phyloP scores from a whole-genome alignment of 2,113 vertebrate genomes.

The Rhegmatorhina hoffmannsi region DNA sequence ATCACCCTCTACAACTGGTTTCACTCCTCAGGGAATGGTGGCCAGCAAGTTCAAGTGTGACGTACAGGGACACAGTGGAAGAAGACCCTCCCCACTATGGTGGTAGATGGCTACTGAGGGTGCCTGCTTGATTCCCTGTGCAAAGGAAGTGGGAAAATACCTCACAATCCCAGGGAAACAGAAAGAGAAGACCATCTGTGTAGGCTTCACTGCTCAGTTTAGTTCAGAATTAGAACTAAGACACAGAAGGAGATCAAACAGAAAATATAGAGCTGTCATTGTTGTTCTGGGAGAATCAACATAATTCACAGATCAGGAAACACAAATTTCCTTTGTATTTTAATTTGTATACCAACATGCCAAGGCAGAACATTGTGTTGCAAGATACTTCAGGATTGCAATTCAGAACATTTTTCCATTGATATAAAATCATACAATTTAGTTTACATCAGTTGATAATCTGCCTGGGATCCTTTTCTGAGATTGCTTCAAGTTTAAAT shows the following conservation, averaged over 20 bases:
- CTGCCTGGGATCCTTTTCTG: not conserved
- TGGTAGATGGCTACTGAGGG: accelerated
- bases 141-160: not conserved
- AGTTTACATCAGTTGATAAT: not conserved
- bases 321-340: not conserved
- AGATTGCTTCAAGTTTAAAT: not conserved
- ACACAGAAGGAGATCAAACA: not conserved
- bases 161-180: not conserved
- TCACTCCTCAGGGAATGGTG: not conserved
- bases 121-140: not conserved
- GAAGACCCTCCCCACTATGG: not conserved
- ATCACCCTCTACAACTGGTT: not conserved
- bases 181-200: not conserved
- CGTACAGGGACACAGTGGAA: not conserved
- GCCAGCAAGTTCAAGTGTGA: not conserved
- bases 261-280: not conserved
- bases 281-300: not conserved
- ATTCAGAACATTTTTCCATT: not conserved
- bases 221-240: not conserved
- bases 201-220: not conserved
- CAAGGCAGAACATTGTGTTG: not conserved
- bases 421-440: not conserved
- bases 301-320: not conserved
- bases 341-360: not conserved
- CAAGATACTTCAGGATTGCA: not conserved